These are phyloP conservation scores for Brachyhypopomus gauderio DNA, from an alignment of 2,113 vertebrate species.

Conservation along the genomic window DNA sequence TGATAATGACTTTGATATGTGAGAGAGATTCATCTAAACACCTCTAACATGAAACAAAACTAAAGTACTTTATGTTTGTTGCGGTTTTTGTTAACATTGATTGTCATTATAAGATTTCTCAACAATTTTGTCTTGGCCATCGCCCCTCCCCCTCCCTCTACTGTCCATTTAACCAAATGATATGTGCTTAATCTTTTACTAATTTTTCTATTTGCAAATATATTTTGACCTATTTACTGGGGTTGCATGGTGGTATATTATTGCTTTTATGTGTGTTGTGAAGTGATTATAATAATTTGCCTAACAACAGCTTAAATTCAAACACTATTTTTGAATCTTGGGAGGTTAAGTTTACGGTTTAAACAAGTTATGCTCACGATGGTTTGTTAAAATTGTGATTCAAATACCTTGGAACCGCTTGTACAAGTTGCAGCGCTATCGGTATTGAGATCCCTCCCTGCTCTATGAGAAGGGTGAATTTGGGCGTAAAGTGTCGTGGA, in stretches of 20 bases:
- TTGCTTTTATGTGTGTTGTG: neutral
- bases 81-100: neutral
- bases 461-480: constrained; percentile 58
- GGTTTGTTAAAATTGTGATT: neutral
- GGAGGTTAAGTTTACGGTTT: neutral
- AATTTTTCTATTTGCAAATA: neutral
- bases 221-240: neutral
- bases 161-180: neutral
- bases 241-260: neutral
- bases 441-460: neutral
- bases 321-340: neutral
- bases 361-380: neutral
- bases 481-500: constrained; percentile 75
- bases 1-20: constrained; percentile 71
- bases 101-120: constrained; percentile 9
- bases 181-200: neutral
- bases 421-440: neutral
- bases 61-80: neutral
- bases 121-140: constrained; percentile 43
- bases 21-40: constrained; percentile 58
- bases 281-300: constrained; percentile 32
- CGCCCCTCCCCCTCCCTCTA: constrained; percentile 33
- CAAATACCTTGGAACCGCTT: neutral
- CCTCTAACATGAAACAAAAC: neutral
- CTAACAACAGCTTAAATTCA: constrained; percentile 18